These are phyloP conservation scores for Dendrocopos noguchii DNA, from an alignment of 2,113 vertebrate genomes.

Conservation along the genomic window DNA sequence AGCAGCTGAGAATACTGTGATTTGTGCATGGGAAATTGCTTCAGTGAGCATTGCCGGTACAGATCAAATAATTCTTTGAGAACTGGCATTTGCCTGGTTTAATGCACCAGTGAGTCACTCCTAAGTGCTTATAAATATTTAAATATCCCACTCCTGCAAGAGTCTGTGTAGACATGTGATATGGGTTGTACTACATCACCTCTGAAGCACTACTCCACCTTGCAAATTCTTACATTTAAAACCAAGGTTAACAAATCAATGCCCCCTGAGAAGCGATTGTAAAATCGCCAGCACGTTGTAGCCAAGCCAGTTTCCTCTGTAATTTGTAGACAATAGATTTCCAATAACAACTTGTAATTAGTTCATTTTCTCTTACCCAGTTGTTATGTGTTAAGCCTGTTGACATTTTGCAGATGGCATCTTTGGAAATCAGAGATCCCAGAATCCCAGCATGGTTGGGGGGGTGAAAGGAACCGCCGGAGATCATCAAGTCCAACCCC, in stretches of 20 bases:
- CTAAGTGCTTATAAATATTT: slow-evolving; percentile 52
- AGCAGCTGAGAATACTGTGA: background rate
- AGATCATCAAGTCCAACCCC: no score
- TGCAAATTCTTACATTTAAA: background rate
- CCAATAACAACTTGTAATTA: slow-evolving; percentile 77
- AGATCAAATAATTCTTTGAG: slow-evolving; percentile 5
- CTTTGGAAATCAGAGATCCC: slow-evolving; percentile 55
- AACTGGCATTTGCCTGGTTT: slow-evolving; percentile 23
- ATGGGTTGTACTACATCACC: background rate
- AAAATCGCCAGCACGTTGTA: background rate
- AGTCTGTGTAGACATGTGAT: background rate
- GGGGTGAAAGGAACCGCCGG: no score
- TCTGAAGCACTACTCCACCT: background rate
- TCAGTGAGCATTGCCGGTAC: background rate
- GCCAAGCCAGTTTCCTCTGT: slow-evolving; percentile 68
- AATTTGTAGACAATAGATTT: slow-evolving; percentile 74
- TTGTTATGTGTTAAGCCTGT: background rate
- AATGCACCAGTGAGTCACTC: slow-evolving; percentile 9
- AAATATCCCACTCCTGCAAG: background rate
- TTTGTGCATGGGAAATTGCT: background rate
- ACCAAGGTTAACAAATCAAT: background rate
- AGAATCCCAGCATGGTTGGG: no score
- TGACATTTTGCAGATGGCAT: slow-evolving; percentile 53
- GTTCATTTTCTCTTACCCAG: slow-evolving; percentile 68
- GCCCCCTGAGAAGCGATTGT: background rate